phyloP scores from a whole-genome alignment of 2,888 invertebrate genomes.

The Sycophila texana region DNA sequence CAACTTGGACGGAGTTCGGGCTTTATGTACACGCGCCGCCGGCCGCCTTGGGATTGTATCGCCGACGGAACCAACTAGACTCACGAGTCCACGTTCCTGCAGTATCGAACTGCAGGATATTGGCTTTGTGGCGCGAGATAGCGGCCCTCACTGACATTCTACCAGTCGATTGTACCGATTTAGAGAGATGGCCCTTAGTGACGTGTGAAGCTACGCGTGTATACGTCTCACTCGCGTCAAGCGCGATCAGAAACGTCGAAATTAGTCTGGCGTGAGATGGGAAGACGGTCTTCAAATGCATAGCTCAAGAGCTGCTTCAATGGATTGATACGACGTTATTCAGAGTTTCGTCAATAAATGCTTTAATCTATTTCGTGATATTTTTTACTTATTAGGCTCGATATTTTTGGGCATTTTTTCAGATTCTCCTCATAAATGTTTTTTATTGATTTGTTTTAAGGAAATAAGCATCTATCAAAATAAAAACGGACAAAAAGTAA shows the following conservation, averaged over 20 bases:
- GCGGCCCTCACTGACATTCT: background rate
- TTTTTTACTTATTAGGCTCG: too few species aligned
- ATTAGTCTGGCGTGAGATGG: background rate
- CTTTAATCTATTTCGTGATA: too few species aligned
- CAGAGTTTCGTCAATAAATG: too few species aligned
- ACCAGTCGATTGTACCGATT: slow-evolving; percentile 9
- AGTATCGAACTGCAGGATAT: slow-evolving; percentile 15
- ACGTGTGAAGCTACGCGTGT: slow-evolving; percentile 25
- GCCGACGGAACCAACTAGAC: background rate
- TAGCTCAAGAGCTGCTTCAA: background rate
- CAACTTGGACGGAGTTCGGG: too few species aligned
- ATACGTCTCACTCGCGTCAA: background rate
- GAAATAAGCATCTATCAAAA: too few species aligned
- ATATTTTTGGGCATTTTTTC: too few species aligned
- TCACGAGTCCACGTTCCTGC: background rate
- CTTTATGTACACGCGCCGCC: too few species aligned
- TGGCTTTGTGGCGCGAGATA: slow-evolving; percentile 18
- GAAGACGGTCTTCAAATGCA: background rate
- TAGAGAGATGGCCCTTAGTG: slow-evolving; percentile 38
- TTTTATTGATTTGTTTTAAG: too few species aligned
- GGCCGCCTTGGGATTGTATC: too few species aligned
- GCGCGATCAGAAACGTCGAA: slow-evolving; percentile 11
- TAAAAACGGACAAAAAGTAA: too few species aligned
- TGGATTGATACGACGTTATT: too few species aligned
- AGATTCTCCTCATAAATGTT: too few species aligned